Evolutionary conservation across 92 coral and sea anemone species (phyloP).

Genomic region (Micromussa lordhowensis): DNA sequence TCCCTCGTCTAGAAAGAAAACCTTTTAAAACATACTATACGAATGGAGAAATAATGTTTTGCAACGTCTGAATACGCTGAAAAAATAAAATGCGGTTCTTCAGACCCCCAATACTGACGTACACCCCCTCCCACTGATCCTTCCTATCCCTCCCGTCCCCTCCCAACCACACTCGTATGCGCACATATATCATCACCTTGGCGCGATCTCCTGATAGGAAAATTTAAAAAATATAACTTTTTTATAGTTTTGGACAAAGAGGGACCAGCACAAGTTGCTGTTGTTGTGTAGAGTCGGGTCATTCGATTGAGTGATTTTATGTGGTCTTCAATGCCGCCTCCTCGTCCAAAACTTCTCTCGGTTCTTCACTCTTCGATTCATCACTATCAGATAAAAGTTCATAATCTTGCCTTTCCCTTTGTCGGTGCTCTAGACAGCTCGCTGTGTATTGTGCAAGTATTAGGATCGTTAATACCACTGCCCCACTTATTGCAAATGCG

Average conservation of each 20-base stretch:
- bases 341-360: not conserved
- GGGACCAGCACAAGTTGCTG: not conserved
- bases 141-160: no score
- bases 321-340: not conserved
- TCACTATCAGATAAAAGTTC: slow-evolving; percentile 24
- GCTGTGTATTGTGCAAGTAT: slow-evolving; percentile 44
- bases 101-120: no score
- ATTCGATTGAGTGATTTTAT: not conserved
- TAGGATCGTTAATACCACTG: slow-evolving; percentile 62
- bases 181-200: no score
- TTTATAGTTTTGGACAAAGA: no score
- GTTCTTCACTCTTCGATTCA: slow-evolving; percentile 6
- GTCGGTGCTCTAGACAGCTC: slow-evolving; percentile 7
- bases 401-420: not conserved
- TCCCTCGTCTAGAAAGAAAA: not conserved
- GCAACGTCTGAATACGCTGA: no score
- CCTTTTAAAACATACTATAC: no score
- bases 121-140: no score
- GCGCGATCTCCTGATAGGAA: no score
- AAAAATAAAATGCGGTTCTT: no score
- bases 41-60: no score
- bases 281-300: not conserved
- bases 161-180: no score
- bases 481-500: slow-evolving; percentile 68
- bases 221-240: no score